Base-by-base conservation (phyloP, 1,140 invertebrate species). In the Luehdorfia chinensis region DNA sequence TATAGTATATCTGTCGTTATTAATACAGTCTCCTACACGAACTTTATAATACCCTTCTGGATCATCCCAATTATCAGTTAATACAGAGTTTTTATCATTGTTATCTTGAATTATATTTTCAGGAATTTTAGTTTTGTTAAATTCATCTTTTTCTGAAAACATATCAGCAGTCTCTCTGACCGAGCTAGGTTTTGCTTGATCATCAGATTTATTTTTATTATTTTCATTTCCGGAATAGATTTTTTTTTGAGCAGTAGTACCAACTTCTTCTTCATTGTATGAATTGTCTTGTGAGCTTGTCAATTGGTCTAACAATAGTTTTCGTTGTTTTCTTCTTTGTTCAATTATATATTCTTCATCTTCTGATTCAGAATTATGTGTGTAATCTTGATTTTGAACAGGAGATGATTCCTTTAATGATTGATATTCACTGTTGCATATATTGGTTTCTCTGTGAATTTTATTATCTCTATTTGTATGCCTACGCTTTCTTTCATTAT, bases 61-160 rank as follows among this genome's bases (percentile, higher is more conserved):
- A 89, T 99, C 98, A 86, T 99, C 98, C 97, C 98, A 99, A 78
- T 99, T 99, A 83, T 99, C 98, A 15, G 93, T 96, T 9, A 98
- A 87, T 64, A 93, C 92, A 1, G 94, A 92, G 88, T 96, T 97
- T 66, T 95, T 94, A 31, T 90, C 90, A 36, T 90, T 90, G 54
- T 89, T 78, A 60, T 89, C 91, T 88, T 93, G 87, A 52, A 89
- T 90, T 14, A 94, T 89, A 25, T 90, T 90, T 21, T 92, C 93
- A 67, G 90, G 93, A 87, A 93, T 87, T 12, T 90, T 90, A 81
- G 89, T 69, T 46, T 51, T 31, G 8, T 37, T 39, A 68, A 85
- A 84, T 37, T 72, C 57, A 56, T 84, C 83, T 50, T 73, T 69
- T 55, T 86, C 83, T 19, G 79, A 70, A 72, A 86, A 86, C 83